phyloP scores from a whole-genome alignment of 2,888 invertebrate species.

The Latrodectus hesperus region DNA sequence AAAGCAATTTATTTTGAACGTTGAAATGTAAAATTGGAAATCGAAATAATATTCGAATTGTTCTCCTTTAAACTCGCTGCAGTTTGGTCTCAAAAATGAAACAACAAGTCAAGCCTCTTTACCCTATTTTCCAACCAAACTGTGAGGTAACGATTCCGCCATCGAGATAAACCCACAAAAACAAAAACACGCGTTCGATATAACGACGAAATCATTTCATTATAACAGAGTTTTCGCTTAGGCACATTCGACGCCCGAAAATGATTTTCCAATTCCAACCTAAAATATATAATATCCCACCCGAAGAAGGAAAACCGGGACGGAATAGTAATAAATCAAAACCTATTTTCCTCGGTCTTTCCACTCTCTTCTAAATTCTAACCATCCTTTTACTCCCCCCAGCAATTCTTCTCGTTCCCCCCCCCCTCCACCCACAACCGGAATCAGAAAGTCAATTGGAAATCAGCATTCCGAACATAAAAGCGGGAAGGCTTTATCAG shows the following conservation, averaged over 20 bases:
- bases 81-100: neutral
- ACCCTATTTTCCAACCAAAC: neutral
- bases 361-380: too few relatives aligned
- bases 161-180: neutral
- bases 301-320: neutral
- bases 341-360: conserved; percentile 21
- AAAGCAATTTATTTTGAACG: neutral
- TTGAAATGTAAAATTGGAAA: conserved; percentile 1
- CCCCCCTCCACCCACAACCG: neutral
- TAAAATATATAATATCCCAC: neutral
- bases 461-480: conserved; percentile 53
- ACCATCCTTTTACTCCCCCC: neutral
- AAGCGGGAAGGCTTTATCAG: conserved; percentile 55
- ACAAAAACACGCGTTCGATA: conserved; percentile 1
- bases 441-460: conserved; percentile 66
- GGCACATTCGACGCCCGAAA: neutral
- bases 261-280: conserved; percentile 12
- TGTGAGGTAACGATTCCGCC: too few relatives aligned
- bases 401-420: neutral
- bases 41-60: neutral
- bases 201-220: neutral
- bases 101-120: neutral
- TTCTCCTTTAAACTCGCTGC: neutral
- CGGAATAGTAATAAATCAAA: conserved; percentile 60
- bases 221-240: neutral